phyloP scores from a whole-genome alignment of 2,797 vertebrate genomes.

The Diplodus puntazzo region DNA sequence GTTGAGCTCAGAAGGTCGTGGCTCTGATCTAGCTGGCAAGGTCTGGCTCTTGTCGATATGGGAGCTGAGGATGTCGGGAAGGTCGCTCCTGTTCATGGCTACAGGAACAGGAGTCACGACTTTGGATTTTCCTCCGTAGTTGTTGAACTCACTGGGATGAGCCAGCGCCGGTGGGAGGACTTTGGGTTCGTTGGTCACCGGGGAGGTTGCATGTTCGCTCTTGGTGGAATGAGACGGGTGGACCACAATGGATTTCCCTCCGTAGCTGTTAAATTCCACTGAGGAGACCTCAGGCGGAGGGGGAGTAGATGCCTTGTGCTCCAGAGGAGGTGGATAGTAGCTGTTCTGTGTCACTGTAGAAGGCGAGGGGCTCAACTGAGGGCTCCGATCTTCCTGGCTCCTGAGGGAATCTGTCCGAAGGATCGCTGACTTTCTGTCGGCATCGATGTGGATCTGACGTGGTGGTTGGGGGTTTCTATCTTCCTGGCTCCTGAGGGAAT shows the following conservation, averaged over 20 bases:
- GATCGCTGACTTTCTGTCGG: constrained; percentile 43
- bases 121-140: constrained; percentile 78
- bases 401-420: constrained; percentile 29
- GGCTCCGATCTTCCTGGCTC: constrained; percentile 41
- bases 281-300: constrained; percentile 66
- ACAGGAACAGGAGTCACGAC: constrained; percentile 54
- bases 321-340: constrained; percentile 34
- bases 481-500: constrained; percentile 42
- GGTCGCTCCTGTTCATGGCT: constrained; percentile 44
- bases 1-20: constrained; percentile 58
- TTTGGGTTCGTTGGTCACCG: constrained; percentile 49
- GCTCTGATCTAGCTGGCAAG: constrained; percentile 49
- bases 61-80: constrained; percentile 81
- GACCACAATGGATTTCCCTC: constrained; percentile 81
- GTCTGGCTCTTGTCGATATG: constrained; percentile 66
- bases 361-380: constrained; percentile 14
- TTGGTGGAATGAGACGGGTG: constrained; percentile 54
- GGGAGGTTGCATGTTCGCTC: constrained; percentile 35
- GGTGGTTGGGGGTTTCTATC: constrained; percentile 31
- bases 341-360: constrained; percentile 18
- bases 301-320: background rate
- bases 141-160: constrained; percentile 66
- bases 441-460: constrained; percentile 9
- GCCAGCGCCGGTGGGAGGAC: constrained; percentile 25
- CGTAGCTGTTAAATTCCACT: constrained; percentile 80